A percentile compares a stretch with the other conserved stretches of the same genome.
phyloP scores from a whole-genome alignment of 2,888 invertebrate genomes.

The Mechanitis messenoides region DNA sequence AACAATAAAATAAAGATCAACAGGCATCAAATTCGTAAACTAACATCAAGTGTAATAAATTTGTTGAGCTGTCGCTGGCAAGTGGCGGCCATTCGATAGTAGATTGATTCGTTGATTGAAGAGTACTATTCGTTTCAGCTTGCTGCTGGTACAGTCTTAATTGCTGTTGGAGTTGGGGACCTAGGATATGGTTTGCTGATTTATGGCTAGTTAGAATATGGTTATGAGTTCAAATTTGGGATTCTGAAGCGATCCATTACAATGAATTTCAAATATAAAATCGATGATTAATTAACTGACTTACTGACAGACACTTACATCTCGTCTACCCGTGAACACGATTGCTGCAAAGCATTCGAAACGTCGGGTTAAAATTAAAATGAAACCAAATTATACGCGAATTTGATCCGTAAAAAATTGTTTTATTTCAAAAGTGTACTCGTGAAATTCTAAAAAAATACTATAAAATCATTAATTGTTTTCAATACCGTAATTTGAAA shows the following conservation, averaged over 20 bases:
- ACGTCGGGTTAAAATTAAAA: too few relatives aligned
- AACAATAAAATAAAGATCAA: conserved; percentile 43
- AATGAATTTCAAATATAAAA: neutral
- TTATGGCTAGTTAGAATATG: conserved; percentile 23
- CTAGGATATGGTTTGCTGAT: conserved; percentile 33
- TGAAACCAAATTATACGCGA: too few relatives aligned
- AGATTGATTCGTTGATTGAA: conserved; percentile 77
- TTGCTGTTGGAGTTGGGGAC: conserved; percentile 66
- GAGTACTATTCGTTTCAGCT: conserved; percentile 71
- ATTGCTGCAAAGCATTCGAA: too few relatives aligned
- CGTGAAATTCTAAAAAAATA: too few relatives aligned
- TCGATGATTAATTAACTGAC: neutral
- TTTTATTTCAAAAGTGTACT: too few relatives aligned
- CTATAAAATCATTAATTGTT: too few relatives aligned
- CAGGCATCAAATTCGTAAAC: conserved; percentile 71
- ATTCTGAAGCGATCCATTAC: neutral
- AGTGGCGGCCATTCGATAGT: conserved; percentile 72
- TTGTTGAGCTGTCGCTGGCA: conserved; percentile 71
- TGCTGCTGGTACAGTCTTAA: conserved; percentile 67
- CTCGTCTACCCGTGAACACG: too few relatives aligned
- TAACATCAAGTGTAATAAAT: conserved; percentile 68
- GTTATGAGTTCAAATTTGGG: conserved; percentile 1
- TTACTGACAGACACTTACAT: too few relatives aligned
- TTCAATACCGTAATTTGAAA: too few relatives aligned
- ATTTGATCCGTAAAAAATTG: too few relatives aligned